Conservation (phyloP, 2,797 vertebrate species). For the Cephalopachus bancanus region DNA sequence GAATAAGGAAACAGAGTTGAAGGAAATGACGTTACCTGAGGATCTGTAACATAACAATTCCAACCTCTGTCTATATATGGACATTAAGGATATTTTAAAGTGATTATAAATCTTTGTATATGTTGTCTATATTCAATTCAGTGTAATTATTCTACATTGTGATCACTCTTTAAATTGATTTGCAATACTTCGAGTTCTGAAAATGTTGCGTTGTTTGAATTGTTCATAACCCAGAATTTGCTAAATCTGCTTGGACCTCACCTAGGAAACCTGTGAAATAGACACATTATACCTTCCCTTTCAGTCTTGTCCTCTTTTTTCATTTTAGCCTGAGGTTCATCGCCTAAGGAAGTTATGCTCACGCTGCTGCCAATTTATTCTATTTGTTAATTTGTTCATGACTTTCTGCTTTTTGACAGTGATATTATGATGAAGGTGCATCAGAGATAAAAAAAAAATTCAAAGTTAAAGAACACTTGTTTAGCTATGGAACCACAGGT, state of each 20-base stretch:
- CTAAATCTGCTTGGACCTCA: not conserved
- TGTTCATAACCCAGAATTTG: not conserved
- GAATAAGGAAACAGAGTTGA: not conserved
- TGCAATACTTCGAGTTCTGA: not conserved
- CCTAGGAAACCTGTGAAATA: not conserved
- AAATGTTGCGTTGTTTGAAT: not conserved
- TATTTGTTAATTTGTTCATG: not conserved
- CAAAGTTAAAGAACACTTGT: not conserved
- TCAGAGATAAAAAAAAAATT: not conserved
- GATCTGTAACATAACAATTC: not conserved
- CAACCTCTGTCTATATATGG: not conserved
- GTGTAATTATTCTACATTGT: not conserved
- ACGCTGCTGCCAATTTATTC: not conserved
- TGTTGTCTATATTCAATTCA: slow-evolving; percentile 13
- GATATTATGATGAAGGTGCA: not conserved
- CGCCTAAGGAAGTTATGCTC: not conserved
- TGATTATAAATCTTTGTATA: not conserved
- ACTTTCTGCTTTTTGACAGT: not conserved
- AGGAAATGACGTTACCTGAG: not conserved
- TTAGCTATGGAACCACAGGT: not conserved
- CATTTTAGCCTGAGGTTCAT: not conserved
- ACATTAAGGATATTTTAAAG: slow-evolving; percentile 32
- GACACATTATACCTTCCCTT: not conserved
- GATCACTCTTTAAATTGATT: not conserved
- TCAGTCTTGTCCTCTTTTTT: not conserved